Evolutionary conservation across 2,888 invertebrate genomes (phyloP).

Genomic region (Thymelicus lineola): DNA sequence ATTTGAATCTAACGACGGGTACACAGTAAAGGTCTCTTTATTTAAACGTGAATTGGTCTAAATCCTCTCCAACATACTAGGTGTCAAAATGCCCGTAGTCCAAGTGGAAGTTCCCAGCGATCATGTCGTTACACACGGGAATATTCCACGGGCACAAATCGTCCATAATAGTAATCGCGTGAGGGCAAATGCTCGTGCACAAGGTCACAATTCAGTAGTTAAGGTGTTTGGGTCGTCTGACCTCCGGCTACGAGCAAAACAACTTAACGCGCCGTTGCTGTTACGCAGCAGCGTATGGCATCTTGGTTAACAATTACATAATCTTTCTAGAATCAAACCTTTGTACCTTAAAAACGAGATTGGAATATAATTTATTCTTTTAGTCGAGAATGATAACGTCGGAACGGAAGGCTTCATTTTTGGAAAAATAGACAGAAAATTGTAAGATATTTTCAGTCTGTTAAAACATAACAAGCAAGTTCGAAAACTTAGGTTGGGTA

Average conservation of each 20-base stretch:
- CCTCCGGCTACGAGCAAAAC: slow-evolving; percentile 19
- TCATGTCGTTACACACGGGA: slow-evolving; percentile 4
- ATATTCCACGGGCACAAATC: slow-evolving; percentile 25
- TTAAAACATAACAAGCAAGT: too few species aligned
- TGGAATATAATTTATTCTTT: too few species aligned
- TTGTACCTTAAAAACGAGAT: neutral
- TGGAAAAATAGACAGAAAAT: too few species aligned
- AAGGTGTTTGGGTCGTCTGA: slow-evolving; percentile 16
- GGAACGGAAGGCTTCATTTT: too few species aligned
- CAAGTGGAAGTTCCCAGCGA: neutral
- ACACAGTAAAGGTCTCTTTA: neutral
- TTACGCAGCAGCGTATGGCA: slow-evolving; percentile 4
- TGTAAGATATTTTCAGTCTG: too few species aligned
- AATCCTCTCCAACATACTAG: neutral
- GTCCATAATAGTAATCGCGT: slow-evolving; percentile 4
- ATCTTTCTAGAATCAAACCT: neutral
- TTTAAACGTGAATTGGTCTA: neutral
- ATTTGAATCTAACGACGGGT: too few species aligned
- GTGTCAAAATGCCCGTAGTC: neutral
- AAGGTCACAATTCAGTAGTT: slow-evolving; percentile 17
- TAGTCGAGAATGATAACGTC: too few species aligned
- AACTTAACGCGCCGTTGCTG: slow-evolving; percentile 12
- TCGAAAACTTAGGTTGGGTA: too few species aligned
- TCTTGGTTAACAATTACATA: neutral
- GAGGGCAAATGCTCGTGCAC: neutral